Conservation (phyloP, 1,140 invertebrate species). For the Bombus soroeensis region DNA sequence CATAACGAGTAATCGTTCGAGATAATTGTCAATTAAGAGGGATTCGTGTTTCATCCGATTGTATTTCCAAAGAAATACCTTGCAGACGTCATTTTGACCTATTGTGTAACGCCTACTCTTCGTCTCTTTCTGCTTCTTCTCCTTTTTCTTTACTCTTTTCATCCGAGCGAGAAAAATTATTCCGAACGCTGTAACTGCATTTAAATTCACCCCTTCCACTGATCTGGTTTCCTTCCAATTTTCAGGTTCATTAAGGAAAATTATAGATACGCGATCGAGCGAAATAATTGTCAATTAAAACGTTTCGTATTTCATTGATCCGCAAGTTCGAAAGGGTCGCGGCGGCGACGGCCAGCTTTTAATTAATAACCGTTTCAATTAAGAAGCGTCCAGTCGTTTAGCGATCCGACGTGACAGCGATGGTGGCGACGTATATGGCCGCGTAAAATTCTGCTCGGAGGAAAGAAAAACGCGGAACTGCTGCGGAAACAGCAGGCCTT, state of each 20-base stretch:
- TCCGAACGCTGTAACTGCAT: not conserved
- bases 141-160: too few relatives aligned
- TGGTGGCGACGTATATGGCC: too few relatives aligned
- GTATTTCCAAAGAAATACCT: not conserved
- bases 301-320: not conserved
- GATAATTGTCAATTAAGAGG: slow-evolving; percentile 39
- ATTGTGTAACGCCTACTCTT: not conserved
- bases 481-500: not conserved
- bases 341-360: not conserved
- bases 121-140: not conserved
- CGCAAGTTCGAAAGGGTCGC: not conserved
- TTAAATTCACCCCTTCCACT: slow-evolving; percentile 17
- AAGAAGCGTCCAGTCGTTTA: not conserved
- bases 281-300: slow-evolving; percentile 48
- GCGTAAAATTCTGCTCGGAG: not conserved
- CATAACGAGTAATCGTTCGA: slow-evolving; percentile 26
- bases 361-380: slow-evolving; percentile 42
- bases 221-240: not conserved
- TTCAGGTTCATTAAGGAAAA: slow-evolving; percentile 39
- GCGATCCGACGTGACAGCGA: not conserved
- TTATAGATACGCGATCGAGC: slow-evolving; percentile 34
- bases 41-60: not conserved
- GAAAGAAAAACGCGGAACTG: not conserved
- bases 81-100: not conserved
- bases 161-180: slow-evolving; percentile 27